Conservation (phyloP, 2,888 invertebrate genomes). For the Trichogramma dendrolimi region DNA sequence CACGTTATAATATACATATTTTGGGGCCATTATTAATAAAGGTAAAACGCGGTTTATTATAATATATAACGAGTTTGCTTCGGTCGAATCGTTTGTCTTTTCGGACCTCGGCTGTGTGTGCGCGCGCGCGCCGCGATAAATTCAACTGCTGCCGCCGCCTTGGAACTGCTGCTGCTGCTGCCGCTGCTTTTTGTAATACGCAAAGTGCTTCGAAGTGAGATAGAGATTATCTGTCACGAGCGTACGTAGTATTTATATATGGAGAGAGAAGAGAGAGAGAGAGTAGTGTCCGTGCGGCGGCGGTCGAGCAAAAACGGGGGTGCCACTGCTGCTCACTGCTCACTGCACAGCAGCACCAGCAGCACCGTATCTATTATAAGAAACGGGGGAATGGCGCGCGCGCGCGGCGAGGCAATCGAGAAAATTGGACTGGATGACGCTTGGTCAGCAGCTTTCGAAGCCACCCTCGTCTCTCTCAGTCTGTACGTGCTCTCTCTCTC, state of each 20-base stretch:
- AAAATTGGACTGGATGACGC: slow-evolving; percentile 48
- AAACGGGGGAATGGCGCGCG: slow-evolving; percentile 34
- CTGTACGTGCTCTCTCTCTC: too few species aligned
- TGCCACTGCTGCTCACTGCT: background rate
- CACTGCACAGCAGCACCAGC: slow-evolving; percentile 27
- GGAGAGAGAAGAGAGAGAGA: too few species aligned
- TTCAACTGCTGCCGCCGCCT: too few species aligned
- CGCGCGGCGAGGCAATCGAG: slow-evolving; percentile 31
- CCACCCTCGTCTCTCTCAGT: slow-evolving; percentile 45
- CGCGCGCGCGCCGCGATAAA: too few species aligned
- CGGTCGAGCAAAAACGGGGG: slow-evolving; percentile 15
- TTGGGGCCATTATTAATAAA: too few species aligned
- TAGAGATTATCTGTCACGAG: slow-evolving; percentile 21
- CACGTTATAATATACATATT: too few species aligned
- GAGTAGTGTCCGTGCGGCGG: background rate
- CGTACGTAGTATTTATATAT: background rate
- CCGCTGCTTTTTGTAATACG: slow-evolving; percentile 29
- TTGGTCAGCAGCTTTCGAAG: slow-evolving; percentile 49
- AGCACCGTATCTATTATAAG: slow-evolving; percentile 12
- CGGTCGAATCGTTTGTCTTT: too few species aligned
- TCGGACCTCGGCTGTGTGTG: too few species aligned
- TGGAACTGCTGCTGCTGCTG: background rate
- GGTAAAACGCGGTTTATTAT: too few species aligned
- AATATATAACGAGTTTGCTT: too few species aligned
- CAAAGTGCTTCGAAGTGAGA: slow-evolving; percentile 18